A percentile compares a stretch with the other conserved stretches of the same genome.
These are phyloP conservation scores for Hypena proboscidalis DNA, from an alignment of 2,888 invertebrate genomes.

Conservation along the genomic window DNA sequence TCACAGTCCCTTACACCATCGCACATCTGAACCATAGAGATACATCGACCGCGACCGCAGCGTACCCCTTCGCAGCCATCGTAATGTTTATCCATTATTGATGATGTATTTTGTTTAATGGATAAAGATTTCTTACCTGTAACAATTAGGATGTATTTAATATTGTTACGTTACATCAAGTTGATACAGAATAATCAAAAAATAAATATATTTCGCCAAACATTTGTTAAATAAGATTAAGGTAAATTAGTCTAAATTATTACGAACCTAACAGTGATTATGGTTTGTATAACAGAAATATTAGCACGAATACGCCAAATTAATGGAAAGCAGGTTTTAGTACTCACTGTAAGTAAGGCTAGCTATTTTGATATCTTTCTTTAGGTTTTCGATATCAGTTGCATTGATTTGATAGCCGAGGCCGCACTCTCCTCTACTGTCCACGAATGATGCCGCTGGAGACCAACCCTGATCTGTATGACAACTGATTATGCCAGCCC, in stretches of 20 bases:
- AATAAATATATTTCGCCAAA: too few species aligned
- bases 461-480: slow-evolving; percentile 88
- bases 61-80: slow-evolving; percentile 85
- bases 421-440: slow-evolving; percentile 85
- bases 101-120: too few species aligned
- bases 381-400: slow-evolving; percentile 83
- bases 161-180: too few species aligned
- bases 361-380: slow-evolving; percentile 81
- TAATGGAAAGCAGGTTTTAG: too few species aligned
- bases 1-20: slow-evolving; percentile 89
- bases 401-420: slow-evolving; percentile 71
- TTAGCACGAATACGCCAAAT: too few species aligned
- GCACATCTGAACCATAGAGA: slow-evolving; percentile 85
- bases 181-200: too few species aligned
- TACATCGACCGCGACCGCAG: slow-evolving; percentile 89
- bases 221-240: too few species aligned
- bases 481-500: slow-evolving; percentile 90
- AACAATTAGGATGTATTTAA: too few species aligned
- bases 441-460: slow-evolving; percentile 88
- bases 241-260: too few species aligned
- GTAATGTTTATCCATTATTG: slow-evolving; percentile 28
- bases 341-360: slow-evolving; percentile 80
- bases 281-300: too few species aligned
- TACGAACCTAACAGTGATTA: too few species aligned
- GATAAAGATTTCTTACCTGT: slow-evolving; percentile 33